phyloP scores from a whole-genome alignment of 1,140 invertebrate genomes.

The Sitobion miscanthi region DNA sequence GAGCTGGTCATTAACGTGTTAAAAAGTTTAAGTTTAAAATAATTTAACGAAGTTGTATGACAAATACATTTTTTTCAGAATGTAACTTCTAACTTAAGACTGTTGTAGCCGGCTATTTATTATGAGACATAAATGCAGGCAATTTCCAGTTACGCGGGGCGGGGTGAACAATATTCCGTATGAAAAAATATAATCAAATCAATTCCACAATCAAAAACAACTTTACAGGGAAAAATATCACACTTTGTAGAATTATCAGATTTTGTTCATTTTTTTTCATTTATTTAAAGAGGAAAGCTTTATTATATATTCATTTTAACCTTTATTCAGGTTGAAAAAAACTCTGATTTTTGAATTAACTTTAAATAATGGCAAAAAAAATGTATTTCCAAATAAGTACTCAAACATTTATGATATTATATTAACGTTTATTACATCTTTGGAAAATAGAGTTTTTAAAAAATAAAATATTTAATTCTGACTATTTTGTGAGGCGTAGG shows the following conservation, averaged over 20 bases:
- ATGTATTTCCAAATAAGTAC: background rate
- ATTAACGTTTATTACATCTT: background rate
- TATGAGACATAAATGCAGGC: background rate
- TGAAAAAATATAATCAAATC: background rate
- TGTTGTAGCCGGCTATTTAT: background rate
- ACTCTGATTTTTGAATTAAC: background rate
- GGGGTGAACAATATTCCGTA: background rate
- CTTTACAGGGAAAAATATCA: background rate
- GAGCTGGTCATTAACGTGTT: background rate
- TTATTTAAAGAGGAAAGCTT: too few relatives aligned
- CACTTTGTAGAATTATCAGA: background rate
- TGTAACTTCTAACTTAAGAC: background rate
- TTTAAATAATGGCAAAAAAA: background rate
- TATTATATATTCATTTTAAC: too few relatives aligned
- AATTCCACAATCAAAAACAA: background rate
- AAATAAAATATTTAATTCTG: too few relatives aligned
- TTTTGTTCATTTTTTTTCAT: background rate
- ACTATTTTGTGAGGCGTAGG: too few relatives aligned
- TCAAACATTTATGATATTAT: background rate
- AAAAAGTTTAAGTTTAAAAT: background rate
- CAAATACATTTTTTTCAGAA: background rate
- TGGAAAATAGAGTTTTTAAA: background rate
- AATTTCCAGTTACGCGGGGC: fast-evolving
- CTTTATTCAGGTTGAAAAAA: background rate
- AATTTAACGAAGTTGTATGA: background rate